These are phyloP conservation scores for Phycodurus eques DNA, from an alignment of 2,113 vertebrate species.

Conservation along the genomic window DNA sequence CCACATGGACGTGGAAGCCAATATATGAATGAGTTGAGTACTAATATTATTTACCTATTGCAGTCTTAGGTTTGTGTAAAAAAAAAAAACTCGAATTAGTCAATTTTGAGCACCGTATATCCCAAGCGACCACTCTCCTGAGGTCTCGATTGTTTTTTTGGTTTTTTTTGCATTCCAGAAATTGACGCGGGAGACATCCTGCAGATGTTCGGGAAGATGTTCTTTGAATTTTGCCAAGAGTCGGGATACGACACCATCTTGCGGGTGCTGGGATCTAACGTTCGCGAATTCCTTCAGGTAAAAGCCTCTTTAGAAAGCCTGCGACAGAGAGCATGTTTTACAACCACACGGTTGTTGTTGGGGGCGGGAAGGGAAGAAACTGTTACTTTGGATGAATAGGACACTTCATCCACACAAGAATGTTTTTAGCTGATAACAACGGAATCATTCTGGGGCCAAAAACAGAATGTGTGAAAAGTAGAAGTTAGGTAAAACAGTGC, in stretches of 20 bases:
- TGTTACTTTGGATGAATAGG: no score
- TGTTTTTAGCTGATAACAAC: no score
- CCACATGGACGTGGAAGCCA: no score
- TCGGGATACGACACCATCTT: slow-evolving; percentile 98
- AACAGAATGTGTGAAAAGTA: not conserved
- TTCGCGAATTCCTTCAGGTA: slow-evolving; percentile 97
- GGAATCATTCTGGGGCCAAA: no score
- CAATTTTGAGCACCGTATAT: no score
- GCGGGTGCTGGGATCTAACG: slow-evolving; percentile 93
- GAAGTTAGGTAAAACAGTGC: no score
- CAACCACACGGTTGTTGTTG: not conserved
- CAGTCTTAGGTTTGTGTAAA: not conserved
- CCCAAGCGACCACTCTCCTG: not conserved
- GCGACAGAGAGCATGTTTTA: not conserved
- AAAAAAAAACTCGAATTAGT: not conserved
- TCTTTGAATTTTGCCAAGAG: slow-evolving; percentile 99
- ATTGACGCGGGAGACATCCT: slow-evolving; percentile 94
- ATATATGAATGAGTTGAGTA: no score
- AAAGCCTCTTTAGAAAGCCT: slow-evolving; percentile 21
- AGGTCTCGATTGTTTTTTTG: slow-evolving; percentile 22
- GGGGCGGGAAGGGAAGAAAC: not conserved
- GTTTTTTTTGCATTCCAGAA: slow-evolving; percentile 70
- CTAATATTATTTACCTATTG: no score
- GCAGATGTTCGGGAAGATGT: slow-evolving; percentile 99
- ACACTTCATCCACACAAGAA: no score